A percentile compares a stretch with the other conserved stretches of the same genome.
phyloP scores from a whole-genome alignment of 2,888 invertebrate species.

The Agonum fuliginosum region DNA sequence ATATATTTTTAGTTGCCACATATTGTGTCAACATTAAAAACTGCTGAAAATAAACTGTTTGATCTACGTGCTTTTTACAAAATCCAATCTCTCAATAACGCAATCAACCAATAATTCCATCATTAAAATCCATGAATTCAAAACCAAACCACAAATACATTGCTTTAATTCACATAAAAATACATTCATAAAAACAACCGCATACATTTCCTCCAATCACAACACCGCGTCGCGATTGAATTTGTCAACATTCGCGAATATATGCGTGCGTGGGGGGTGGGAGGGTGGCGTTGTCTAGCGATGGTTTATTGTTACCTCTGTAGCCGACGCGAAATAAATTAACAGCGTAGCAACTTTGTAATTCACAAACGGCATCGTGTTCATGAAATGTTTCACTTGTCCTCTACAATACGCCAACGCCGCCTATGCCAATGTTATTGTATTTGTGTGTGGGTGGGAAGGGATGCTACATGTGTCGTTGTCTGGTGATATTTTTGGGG shows the following conservation, averaged over 20 bases:
- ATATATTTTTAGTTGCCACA: no score
- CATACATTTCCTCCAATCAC: slow-evolving; percentile 24
- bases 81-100: not conserved
- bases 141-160: slow-evolving; percentile 3
- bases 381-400: slow-evolving; percentile 41
- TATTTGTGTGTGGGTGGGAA: not conserved
- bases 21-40: slow-evolving; percentile 11
- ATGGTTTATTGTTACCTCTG: slow-evolving; percentile 6
- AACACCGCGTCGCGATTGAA: not conserved
- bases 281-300: not conserved
- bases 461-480: not conserved
- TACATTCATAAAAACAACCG: slow-evolving; percentile 9
- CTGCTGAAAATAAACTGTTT: slow-evolving; percentile 2
- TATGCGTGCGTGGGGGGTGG: not conserved
- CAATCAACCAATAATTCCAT: slow-evolving; percentile 14
- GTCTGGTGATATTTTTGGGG: no score
- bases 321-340: slow-evolving; percentile 31
- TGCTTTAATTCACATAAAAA: slow-evolving; percentile 11
- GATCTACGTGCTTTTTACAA: slow-evolving; percentile 3
- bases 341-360: slow-evolving; percentile 31
- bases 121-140: slow-evolving; percentile 14
- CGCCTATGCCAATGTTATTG: not conserved
- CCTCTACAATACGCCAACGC: slow-evolving; percentile 14
- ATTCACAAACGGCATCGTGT: slow-evolving; percentile 31
- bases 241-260: slow-evolving; percentile 24